These are phyloP conservation scores for Threskiornis aethiopicus DNA, from an alignment of 2,797 vertebrate genomes.

Conservation along the genomic window DNA sequence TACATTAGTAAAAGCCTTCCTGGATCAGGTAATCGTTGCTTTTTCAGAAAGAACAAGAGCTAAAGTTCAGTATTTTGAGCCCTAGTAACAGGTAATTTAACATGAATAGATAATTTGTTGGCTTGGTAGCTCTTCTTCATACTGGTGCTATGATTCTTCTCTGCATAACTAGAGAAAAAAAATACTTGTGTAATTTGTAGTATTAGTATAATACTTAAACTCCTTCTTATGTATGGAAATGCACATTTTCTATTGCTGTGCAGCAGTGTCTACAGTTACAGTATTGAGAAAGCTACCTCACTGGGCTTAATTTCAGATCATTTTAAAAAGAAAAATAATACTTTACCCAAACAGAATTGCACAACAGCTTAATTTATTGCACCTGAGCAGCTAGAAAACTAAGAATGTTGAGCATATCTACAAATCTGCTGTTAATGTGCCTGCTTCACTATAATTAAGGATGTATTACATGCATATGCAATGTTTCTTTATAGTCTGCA, in stretches of 20 bases:
- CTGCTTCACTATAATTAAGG: neutral
- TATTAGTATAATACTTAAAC: neutral
- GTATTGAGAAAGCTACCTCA: neutral
- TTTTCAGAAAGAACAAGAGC: neutral
- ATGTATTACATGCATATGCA: rapidly evolving
- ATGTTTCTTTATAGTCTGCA: neutral
- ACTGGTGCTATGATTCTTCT: neutral
- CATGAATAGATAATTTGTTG: neutral
- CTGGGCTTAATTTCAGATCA: neutral
- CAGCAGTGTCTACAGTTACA: neutral
- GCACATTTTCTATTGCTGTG: neutral
- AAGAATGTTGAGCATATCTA: neutral
- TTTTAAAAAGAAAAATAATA: neutral
- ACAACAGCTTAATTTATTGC: neutral
- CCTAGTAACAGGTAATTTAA: neutral
- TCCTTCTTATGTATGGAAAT: neutral
- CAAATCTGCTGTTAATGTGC: neutral
- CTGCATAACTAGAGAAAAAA: neutral
- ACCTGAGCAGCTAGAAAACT: neutral
- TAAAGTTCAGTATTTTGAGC: neutral
- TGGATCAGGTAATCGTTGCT: conserved; percentile 87
- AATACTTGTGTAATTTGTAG: neutral
- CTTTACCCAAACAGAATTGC: neutral
- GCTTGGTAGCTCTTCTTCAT: neutral
- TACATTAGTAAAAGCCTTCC: conserved; percentile 91